Conservation (phyloP, 1,140 invertebrate species). For the Scaptomyza pallida region DNA sequence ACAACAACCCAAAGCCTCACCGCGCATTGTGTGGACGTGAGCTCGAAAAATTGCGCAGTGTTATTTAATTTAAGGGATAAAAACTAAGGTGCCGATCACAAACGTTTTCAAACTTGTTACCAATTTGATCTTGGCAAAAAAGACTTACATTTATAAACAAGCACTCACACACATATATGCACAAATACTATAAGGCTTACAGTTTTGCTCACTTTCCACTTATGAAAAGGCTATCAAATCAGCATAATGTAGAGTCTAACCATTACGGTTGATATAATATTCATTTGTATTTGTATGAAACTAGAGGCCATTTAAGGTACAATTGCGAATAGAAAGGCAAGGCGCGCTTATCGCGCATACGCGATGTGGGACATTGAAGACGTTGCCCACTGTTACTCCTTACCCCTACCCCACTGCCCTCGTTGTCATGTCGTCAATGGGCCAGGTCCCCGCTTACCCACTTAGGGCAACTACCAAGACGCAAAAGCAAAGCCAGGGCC, state of each 20-base stretch:
- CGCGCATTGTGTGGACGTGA: constrained; percentile 33
- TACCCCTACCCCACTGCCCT: background rate
- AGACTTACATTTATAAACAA: background rate
- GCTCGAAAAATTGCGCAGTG: constrained; percentile 49
- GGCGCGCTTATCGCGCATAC: constrained; percentile 74
- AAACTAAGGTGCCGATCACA: background rate
- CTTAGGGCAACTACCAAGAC: constrained; percentile 34
- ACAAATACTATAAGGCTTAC: background rate
- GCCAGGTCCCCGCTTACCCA: constrained; percentile 7
- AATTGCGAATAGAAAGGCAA: constrained; percentile 49
- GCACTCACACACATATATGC: background rate
- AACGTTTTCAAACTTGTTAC: background rate
- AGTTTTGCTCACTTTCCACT: background rate
- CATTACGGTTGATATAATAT: constrained; percentile 79
- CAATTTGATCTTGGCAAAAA: no score
- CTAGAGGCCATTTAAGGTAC: constrained; percentile 67
- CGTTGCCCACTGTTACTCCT: constrained; percentile 1
- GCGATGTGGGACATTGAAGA: constrained; percentile 50
- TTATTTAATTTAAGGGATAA: background rate
- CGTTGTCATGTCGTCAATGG: background rate
- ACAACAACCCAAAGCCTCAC: background rate
- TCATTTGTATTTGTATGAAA: constrained; percentile 79
- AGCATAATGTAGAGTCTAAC: background rate
- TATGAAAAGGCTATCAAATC: background rate
- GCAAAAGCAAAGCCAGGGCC: background rate